phyloP scores from a whole-genome alignment of 2,888 invertebrate species.

The Tridacna gigas region DNA sequence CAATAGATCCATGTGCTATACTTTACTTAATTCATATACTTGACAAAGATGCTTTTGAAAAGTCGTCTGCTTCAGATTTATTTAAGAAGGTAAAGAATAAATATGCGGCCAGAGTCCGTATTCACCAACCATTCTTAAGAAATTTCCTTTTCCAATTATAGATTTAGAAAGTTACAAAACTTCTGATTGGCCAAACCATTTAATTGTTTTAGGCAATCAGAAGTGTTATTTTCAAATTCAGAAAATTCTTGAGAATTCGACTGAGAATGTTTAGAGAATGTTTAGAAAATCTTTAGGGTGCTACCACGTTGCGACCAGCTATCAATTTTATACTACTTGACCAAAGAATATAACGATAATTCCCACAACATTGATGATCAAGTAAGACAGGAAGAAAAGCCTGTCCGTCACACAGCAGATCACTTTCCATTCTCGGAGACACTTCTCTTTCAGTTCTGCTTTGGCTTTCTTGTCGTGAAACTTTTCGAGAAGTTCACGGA shows the following conservation, averaged over 20 bases:
- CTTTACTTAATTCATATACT: too few relatives aligned
- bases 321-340: constrained; percentile 44
- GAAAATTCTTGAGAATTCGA: too few relatives aligned
- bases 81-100: too few relatives aligned
- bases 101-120: too few relatives aligned
- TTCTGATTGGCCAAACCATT: neutral
- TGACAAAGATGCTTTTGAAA: too few relatives aligned
- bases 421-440: constrained; percentile 80
- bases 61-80: too few relatives aligned
- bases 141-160: too few relatives aligned
- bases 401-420: constrained; percentile 82
- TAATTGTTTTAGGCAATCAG: neutral
- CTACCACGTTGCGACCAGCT: neutral
- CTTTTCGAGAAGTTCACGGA: constrained; percentile 80
- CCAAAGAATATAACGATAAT: constrained; percentile 79
- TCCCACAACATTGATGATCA: constrained; percentile 77
- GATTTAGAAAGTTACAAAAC: neutral
- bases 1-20: too few relatives aligned
- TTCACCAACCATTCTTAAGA: too few relatives aligned
- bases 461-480: constrained; percentile 78
- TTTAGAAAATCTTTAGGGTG: too few relatives aligned
- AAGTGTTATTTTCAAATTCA: too few relatives aligned
- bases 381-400: constrained; percentile 79
- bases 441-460: constrained; percentile 76
- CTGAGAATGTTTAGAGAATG: too few relatives aligned